Percentiles rank a stretch among this genome's conserved stretches.
Conservation (phyloP, 2,797 vertebrate genomes). For the Acanthornis magna region DNA sequence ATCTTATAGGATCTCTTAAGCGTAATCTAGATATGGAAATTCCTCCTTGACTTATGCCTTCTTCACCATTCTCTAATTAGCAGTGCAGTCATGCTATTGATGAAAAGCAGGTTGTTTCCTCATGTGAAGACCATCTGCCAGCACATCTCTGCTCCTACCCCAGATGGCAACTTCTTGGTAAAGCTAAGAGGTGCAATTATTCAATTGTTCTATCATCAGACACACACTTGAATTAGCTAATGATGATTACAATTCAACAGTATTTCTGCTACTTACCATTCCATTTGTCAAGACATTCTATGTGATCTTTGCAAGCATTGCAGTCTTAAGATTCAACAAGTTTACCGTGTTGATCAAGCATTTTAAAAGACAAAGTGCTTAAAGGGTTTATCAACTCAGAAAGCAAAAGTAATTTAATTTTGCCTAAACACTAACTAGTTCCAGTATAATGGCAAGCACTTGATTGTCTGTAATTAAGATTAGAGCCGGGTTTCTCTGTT, state of each 20-base stretch:
- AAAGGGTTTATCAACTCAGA: neutral
- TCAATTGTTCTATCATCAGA: constrained; percentile 20
- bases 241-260: neutral
- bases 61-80: constrained; percentile 18
- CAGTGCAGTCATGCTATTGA: neutral
- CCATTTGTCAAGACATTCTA: neutral
- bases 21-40: neutral
- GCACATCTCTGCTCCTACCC: neutral
- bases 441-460: neutral
- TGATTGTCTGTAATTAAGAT: neutral
- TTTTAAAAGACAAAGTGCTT: neutral
- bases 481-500: neutral
- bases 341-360: neutral
- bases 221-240: neutral
- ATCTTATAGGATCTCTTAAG: neutral
- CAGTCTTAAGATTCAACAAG: neutral
- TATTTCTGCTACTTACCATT: neutral
- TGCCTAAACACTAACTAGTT: neutral
- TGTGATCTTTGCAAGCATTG: neutral
- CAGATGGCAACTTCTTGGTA: constrained; percentile 34
- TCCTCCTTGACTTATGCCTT: neutral
- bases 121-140: constrained; percentile 18
- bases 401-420: constrained; percentile 11
- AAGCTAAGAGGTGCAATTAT: constrained; percentile 17
- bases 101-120: constrained; percentile 1